Evolutionary conservation across 2,888 invertebrate genomes (phyloP), one percentile per base, ranked within the genome.

Genomic region (Achlya flavicornis): DNA sequence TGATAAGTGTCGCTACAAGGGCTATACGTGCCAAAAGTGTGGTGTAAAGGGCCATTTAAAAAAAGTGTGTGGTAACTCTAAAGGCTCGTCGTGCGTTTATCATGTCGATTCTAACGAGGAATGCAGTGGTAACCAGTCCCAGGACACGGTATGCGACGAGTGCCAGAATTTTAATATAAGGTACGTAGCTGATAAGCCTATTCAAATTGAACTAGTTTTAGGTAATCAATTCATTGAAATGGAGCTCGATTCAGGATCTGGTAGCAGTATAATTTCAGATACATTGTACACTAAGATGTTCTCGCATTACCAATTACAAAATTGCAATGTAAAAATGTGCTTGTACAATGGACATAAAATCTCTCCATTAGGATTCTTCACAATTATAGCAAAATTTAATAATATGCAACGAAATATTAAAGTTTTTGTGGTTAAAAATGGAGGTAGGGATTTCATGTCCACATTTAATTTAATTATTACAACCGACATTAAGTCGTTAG

Each of bases 321-420:
- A 63, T 16, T 63, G 68, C 59, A 32, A 62, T 41, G 57, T 72
- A 19, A 75, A 64, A 66, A 71, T 75, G 65, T 76, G 75, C 63
- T 63, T 74, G 1, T 73, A 75, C 60, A 66, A 71, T n/a, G 73
- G 75, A 16, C 73, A 74, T 64, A 73, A 72, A 70, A 73, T 76
- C 26, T 57, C 66, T 2, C 74, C 74, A 0, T 12, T 70, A 12
- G 71, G 74, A 3, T 71, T 62, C 67, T 70, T 76, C 60, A 12
- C 1, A 1, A 32, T 46, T 3, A 14, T 65, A 14, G 60, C 41
- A 3, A 64, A 10, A 4, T 72, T 64, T 43, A 64, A 72, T 57
- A 57, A 64, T 14, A 8, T 19, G 35, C 61, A 19, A 14, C 64
- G 64, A 61, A 3, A 41, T 2, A 66, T 75, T n/a, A 67, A 69